Percentiles rank a stretch among this genome's conserved stretches.
These are phyloP conservation scores for Knipowitschia caucasica DNA, from an alignment of 2,797 vertebrate genomes.

Conservation along the genomic window DNA sequence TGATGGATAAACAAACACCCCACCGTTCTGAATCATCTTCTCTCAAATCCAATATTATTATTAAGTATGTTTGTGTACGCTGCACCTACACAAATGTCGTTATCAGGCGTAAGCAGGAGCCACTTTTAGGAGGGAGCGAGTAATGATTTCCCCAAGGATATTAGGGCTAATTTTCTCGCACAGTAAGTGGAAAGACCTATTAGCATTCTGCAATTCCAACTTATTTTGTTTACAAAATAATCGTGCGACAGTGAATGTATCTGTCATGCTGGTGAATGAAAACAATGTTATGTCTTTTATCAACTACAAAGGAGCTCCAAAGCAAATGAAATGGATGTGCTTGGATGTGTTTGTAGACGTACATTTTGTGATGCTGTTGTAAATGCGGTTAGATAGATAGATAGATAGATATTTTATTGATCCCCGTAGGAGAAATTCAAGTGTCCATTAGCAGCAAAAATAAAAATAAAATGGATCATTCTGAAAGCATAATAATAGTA, in stretches of 20 bases:
- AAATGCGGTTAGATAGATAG: too few relatives aligned
- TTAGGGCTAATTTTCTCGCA: constrained; percentile 44
- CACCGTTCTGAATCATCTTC: constrained; percentile 24
- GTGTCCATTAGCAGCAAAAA: too few relatives aligned
- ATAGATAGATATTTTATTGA: too few relatives aligned
- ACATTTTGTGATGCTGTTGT: not conserved
- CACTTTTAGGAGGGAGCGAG: constrained; percentile 12
- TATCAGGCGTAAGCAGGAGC: constrained; percentile 16
- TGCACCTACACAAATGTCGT: constrained; percentile 18
- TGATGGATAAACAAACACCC: constrained; percentile 13
- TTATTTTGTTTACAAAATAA: constrained; percentile 49
- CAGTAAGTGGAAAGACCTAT: constrained; percentile 36
- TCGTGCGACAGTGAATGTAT: constrained; percentile 32
- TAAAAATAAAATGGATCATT: too few relatives aligned
- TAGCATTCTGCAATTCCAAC: constrained; percentile 32
- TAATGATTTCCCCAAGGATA: constrained; percentile 50
- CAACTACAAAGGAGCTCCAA: constrained; percentile 16
- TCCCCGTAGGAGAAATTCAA: too few relatives aligned
- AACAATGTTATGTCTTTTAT: not conserved
- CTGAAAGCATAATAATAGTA: too few relatives aligned
- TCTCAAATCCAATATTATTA: constrained; percentile 3
- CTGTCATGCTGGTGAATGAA: constrained; percentile 11
- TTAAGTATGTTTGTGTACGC: constrained; percentile 14
- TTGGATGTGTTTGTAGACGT: not conserved
- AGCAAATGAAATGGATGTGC: not conserved